Conservation (phyloP, 1,140 invertebrate species). For the Palaemon carinicauda region DNA sequence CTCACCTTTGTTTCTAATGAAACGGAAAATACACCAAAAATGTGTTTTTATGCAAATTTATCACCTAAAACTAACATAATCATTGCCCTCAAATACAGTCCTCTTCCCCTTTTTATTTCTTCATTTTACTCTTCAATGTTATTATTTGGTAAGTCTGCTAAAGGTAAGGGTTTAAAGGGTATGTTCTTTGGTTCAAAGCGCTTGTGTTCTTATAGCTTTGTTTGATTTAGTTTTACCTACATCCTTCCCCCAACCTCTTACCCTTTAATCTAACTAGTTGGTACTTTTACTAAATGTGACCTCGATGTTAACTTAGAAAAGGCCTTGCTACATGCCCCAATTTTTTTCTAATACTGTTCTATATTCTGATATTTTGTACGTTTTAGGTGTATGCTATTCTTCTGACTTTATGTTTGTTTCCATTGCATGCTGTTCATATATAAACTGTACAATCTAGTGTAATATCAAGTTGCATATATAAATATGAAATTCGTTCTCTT, state of each 20-base stretch:
- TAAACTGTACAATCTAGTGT: constrained; percentile 6
- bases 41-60: constrained; percentile 12
- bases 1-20: background rate
- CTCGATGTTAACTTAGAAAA: background rate
- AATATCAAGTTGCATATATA: background rate
- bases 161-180: constrained; percentile 41
- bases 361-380: background rate
- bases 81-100: constrained; percentile 11
- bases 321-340: constrained; percentile 27
- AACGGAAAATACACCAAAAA: constrained; percentile 8
- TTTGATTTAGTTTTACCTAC: constrained; percentile 10
- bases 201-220: background rate
- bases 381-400: constrained; percentile 16
- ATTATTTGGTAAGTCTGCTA: constrained; percentile 50
- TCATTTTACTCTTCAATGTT: constrained; percentile 42
- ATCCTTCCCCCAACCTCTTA: background rate
- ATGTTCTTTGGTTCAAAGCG: constrained; percentile 2
- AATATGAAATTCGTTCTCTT: background rate
- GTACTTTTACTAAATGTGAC: background rate
- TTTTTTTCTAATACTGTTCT: constrained; percentile 20
- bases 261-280: background rate
- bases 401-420: background rate
- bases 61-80: constrained; percentile 39
- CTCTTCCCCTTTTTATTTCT: constrained; percentile 20
- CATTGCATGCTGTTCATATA: constrained; percentile 44